A percentile compares a stretch with the other conserved stretches of the same genome.
Conservation (phyloP, 1,140 invertebrate species). For the Hyles vespertilio region DNA sequence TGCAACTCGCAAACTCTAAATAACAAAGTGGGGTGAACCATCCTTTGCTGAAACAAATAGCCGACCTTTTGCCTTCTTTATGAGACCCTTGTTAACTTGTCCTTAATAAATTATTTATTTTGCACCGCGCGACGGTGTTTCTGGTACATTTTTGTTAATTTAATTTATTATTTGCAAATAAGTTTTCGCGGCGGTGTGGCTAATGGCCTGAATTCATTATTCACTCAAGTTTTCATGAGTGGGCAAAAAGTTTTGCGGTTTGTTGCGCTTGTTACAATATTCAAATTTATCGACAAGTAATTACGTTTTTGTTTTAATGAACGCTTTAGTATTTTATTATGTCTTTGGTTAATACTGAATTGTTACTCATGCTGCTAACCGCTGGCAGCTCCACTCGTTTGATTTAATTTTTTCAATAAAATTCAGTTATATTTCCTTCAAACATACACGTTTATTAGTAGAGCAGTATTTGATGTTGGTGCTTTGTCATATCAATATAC, state of each 20-base stretch:
- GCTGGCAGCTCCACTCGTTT: too few relatives aligned
- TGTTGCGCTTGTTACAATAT: conserved; percentile 3
- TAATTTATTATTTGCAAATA: conserved; percentile 52
- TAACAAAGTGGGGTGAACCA: conserved; percentile 55
- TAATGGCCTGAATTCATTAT: conserved; percentile 30
- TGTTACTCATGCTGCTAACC: too few relatives aligned
- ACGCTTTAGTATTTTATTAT: too few relatives aligned
- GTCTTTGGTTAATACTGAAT: too few relatives aligned
- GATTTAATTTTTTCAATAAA: too few relatives aligned
- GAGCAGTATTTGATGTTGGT: too few relatives aligned
- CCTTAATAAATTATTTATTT: conserved; percentile 74
- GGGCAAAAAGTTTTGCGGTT: conserved; percentile 4
- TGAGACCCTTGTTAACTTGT: conserved; percentile 73
- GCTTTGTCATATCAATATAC: too few relatives aligned
- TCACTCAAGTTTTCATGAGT: conserved; percentile 16
- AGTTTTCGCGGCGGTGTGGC: conserved; percentile 30
- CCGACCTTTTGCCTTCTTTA: conserved; percentile 73
- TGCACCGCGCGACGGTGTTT: conserved; percentile 31
- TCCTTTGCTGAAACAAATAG: conserved; percentile 65
- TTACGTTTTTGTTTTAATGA: too few relatives aligned
- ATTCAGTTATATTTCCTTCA: too few relatives aligned
- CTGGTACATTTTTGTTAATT: conserved; percentile 45
- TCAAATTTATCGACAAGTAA: conserved; percentile 15
- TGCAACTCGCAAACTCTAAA: conserved; percentile 51
- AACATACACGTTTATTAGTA: too few relatives aligned